These are phyloP conservation scores for Brachylomia viminalis DNA, from an alignment of 2,888 invertebrate genomes.

Conservation along the genomic window DNA sequence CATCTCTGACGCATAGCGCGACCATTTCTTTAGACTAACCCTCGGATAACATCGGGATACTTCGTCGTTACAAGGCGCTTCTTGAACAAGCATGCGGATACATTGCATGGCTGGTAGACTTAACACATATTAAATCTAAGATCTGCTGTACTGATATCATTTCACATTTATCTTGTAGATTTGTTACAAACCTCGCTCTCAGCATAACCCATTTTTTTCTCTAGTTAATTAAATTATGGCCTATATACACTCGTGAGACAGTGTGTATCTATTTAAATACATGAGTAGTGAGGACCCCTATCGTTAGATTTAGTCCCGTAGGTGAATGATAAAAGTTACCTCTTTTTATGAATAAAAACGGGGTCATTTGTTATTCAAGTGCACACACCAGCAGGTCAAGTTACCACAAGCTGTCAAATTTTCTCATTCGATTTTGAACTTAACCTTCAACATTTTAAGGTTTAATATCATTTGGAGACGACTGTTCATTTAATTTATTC, in stretches of 20 bases:
- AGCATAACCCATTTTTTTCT: not conserved
- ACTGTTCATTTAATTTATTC: not conserved
- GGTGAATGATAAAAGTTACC: not conserved
- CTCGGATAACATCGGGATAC: slow-evolving; percentile 16
- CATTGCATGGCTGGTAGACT: not conserved
- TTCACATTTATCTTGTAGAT: not conserved
- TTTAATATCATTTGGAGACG: too few species aligned
- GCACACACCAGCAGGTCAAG: too few species aligned
- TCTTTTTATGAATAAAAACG: not conserved
- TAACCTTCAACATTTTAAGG: too few species aligned
- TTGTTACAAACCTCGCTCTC: not conserved
- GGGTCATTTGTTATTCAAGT: not conserved
- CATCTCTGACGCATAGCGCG: slow-evolving; percentile 79
- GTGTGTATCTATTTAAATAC: not conserved
- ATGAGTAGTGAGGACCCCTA: not conserved
- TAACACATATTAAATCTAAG: not conserved
- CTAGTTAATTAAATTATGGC: not conserved
- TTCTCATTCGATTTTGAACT: too few species aligned
- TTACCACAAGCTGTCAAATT: too few species aligned
- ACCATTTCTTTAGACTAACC: slow-evolving; percentile 63
- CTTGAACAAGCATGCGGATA: not conserved
- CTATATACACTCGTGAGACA: not conserved
- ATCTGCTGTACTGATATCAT: not conserved
- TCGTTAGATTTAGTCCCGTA: not conserved
- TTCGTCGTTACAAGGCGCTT: not conserved